Evolutionary conservation across 1,140 invertebrate genomes (phyloP).

Genomic region (Aphidius gifuensis): DNA sequence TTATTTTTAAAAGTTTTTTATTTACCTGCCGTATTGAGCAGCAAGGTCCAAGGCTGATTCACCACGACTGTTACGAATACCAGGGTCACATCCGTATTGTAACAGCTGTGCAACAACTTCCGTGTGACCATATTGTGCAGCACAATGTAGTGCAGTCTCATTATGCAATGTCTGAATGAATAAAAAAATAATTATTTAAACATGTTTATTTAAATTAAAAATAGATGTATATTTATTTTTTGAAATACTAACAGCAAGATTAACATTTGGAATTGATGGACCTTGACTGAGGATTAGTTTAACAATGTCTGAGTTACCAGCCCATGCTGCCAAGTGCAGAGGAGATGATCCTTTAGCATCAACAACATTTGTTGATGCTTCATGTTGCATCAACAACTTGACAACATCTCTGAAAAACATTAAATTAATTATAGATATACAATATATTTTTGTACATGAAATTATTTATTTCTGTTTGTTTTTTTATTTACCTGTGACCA

Average conservation of each 20-base stretch:
- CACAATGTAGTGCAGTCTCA: conserved; percentile 91
- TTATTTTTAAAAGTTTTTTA: conserved; percentile 29
- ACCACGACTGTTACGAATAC: conserved; percentile 81
- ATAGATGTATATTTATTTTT: too few species aligned
- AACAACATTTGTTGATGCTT: conserved; percentile 84
- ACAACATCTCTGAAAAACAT: conserved; percentile 76
- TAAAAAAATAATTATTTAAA: background rate
- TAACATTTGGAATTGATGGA: conserved; percentile 74
- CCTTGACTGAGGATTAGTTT: conserved; percentile 72
- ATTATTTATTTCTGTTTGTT: background rate
- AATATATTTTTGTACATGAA: background rate
- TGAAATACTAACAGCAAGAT: conserved; percentile 66
- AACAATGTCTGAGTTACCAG: conserved; percentile 81
- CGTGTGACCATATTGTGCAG: conserved; percentile 91
- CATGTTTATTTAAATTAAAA: conserved; percentile 12
- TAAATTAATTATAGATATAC: conserved; percentile 17
- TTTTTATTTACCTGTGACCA: conserved; percentile 73
- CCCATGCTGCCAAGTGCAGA: conserved; percentile 86
- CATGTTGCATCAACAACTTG: conserved; percentile 76
- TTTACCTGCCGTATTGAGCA: conserved; percentile 83
- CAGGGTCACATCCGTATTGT: conserved; percentile 83
- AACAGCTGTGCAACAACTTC: conserved; percentile 84
- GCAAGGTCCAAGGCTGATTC: conserved; percentile 93
- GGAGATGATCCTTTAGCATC: conserved; percentile 83
- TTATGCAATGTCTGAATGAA: conserved; percentile 80